Evolutionary conservation across 2,113 vertebrate genomes (phyloP), one percentile per base, ranked within the genome.

Genomic region (Pelmatolapia mariae): DNA sequence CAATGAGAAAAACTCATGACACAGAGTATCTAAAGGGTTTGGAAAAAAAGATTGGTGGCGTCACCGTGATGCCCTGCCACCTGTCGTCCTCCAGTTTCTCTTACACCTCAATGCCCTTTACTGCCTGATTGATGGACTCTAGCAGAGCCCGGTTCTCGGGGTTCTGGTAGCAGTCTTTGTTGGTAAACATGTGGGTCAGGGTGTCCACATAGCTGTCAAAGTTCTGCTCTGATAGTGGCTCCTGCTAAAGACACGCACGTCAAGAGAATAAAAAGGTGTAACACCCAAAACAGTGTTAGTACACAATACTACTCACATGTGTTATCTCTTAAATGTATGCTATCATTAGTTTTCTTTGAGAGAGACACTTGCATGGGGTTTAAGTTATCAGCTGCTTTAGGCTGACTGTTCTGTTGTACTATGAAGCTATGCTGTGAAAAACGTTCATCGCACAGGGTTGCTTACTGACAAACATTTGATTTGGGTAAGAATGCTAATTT

Each of bases 121-220:
- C 98, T 0, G 99, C 98, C 96, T 99, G 98, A 94, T 99, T 98
- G 96, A 99, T 99, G 95, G 97, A 99, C 94, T 99, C 99, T 76
- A 99, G 97, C 89, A 99, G 97, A 83, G 97, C 98, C 89, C 98
- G 98, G 97, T 99, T 99, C 92, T 98, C 98, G 0, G 99, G 99
- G 95, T 98, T 98, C 97, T 98, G 98, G 95, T 98, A 99, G 97
- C 98, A 98, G 94, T 99, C 98, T 95, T 98, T 98, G 93, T 99
- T 98, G 94, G 97, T 98, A 94, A 98, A 99, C 98, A 99, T 99
- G 95, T 99, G 97, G 18, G 98, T 99, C 95, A 99, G 97, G 0
- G 98, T 98, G 93, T 97, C 99, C 94, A 99, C 98, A 0, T 99
- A 99, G 10, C 97, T 96, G 52, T 99, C 98, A 1, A 99, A 99